These are phyloP conservation scores for Marmota monax DNA, from an alignment of 2,113 vertebrate species.

Conservation along the genomic window DNA sequence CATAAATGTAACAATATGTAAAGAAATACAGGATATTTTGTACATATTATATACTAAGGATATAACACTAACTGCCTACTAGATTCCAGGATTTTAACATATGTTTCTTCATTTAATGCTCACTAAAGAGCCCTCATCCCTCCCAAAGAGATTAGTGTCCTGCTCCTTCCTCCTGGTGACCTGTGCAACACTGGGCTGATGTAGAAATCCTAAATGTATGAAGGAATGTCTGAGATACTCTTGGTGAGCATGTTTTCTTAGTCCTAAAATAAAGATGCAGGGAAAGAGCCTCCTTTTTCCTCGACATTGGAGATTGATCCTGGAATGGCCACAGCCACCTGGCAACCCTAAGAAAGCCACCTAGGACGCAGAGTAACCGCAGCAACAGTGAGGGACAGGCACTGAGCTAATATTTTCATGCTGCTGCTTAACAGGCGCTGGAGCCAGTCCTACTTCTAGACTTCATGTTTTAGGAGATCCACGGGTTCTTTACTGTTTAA, in stretches of 20 bases:
- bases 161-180: neutral
- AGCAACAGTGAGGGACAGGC: neutral
- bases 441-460: neutral
- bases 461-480: neutral
- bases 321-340: neutral
- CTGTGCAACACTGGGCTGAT: neutral
- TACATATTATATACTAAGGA: neutral
- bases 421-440: neutral
- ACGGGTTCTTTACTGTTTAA: neutral
- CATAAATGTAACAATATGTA: neutral
- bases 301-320: neutral
- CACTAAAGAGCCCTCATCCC: neutral
- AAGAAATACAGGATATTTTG: constrained; percentile 8
- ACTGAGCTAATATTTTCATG: neutral
- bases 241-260: neutral
- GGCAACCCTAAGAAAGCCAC: neutral
- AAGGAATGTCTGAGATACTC: neutral
- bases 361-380: neutral
- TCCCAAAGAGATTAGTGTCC: neutral
- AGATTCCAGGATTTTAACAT: neutral
- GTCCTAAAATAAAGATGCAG: neutral
- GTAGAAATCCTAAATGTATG: neutral
- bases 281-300: neutral
- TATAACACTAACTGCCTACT: neutral
- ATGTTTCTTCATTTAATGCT: neutral